Percentiles rank a stretch among this genome's conserved stretches.
These are phyloP conservation scores for Hiodon tergisus DNA, from an alignment of 2,113 vertebrate species.

Conservation along the genomic window DNA sequence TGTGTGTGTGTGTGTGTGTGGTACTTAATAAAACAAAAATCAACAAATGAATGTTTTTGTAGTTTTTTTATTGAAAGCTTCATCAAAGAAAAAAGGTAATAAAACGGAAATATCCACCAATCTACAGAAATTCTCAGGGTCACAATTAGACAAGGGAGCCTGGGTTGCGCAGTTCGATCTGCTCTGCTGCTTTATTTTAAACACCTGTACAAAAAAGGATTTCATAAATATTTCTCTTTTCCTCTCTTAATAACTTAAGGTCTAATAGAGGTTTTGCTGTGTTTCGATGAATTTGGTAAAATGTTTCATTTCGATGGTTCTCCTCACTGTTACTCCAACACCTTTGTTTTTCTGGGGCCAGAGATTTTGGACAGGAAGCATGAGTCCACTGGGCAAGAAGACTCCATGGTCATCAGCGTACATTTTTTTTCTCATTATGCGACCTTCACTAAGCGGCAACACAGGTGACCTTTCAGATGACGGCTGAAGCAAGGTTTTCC, in stretches of 20 bases:
- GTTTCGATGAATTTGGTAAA: constrained; percentile 63
- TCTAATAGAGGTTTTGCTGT: constrained; percentile 63
- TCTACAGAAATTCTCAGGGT: constrained; percentile 94
- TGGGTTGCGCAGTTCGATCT: constrained; percentile 79
- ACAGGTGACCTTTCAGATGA: too few relatives aligned
- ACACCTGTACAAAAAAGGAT: constrained; percentile 78
- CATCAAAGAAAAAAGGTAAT: constrained; percentile 77
- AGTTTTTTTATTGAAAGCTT: constrained; percentile 96
- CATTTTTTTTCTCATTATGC: neutral
- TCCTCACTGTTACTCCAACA: constrained; percentile 26
- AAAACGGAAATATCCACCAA: constrained; percentile 95
- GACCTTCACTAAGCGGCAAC: too few relatives aligned
- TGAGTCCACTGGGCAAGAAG: constrained; percentile 25
- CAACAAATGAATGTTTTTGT: constrained; percentile 34
- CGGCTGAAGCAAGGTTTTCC: too few relatives aligned
- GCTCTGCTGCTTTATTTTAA: constrained; percentile 67
- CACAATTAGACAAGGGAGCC: constrained; percentile 79
- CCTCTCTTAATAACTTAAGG: constrained; percentile 62
- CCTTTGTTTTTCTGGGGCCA: constrained; percentile 38
- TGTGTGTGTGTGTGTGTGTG: neutral
- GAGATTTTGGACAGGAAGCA: constrained; percentile 16
- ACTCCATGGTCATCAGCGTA: constrained; percentile 21
- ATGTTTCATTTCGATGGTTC: constrained; percentile 29
- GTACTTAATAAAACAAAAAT: constrained; percentile 2
- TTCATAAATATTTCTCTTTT: constrained; percentile 72